Base-by-base conservation (phyloP, 2,797 vertebrate species). In the Poliocrania exsul region DNA sequence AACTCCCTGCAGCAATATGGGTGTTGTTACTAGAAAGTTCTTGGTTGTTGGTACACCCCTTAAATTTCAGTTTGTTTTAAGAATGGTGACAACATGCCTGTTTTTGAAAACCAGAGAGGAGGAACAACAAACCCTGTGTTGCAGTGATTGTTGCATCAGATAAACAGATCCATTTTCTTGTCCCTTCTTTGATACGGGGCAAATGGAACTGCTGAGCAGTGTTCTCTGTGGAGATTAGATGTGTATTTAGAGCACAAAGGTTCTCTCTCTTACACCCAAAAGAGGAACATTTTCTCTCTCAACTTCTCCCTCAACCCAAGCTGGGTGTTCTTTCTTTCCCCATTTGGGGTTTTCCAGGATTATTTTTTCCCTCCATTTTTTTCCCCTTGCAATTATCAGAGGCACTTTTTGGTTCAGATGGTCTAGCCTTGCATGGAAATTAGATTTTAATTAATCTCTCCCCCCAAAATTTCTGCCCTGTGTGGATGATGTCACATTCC, bases 381-480 rank as follows among this genome's bases (percentile, higher is more conserved):
- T 35, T 26, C 10, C 10, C 17, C 38, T 70, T 16, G 0, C 47
- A 82, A 56, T 87, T 73, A 69, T 71, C 54, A 5, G 47, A 46
- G 67, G 12, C 66, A 82, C 70, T 84, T 94, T 85, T 94, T 92
- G 77, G 57, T 74, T 90, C 87, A 94, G 89, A 92, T 92, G 88
- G 58, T 89, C 78, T 31, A 60, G 13, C 42, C 83, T 94, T 67
- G 40, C 79, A 80, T 67, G 70, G 87, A 97, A 96, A 96, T 94
- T 87, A 96, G 81, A 85, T 96, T 97, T 95, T 95, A 97, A 96
- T 96, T 97, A 92, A 94, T 91, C 81, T 92, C 50, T 67, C 69
- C 5, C 69, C 5, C 66, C 88, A 83, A 96, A 93, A 81, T 78
- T 79, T 89, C 60, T 80, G 83, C 80, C 62, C 84, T 16, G 47